Conservation (phyloP, 2,888 invertebrate species). For the Adineta ricciae region DNA sequence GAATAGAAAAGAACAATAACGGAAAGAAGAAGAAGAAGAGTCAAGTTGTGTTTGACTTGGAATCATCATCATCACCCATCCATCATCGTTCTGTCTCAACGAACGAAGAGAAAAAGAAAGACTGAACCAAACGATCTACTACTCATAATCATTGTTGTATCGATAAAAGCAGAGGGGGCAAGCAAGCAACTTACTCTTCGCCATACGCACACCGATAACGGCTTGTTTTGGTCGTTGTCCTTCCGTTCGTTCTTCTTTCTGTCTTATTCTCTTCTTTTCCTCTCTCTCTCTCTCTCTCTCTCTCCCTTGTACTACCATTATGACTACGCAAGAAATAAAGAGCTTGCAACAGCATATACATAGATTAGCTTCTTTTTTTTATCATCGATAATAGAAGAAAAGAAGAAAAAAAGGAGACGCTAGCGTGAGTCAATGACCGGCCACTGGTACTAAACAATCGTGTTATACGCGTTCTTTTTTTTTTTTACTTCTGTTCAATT, state of each 20-base stretch:
- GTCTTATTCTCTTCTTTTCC: not conserved
- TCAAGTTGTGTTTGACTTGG: not conserved
- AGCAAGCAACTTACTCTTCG: not conserved
- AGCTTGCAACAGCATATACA: not conserved
- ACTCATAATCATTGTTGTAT: not conserved
- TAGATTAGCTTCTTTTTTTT: conserved; percentile 8
- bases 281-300: too few species aligned
- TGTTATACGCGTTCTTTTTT: not conserved
- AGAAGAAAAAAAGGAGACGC: not conserved
- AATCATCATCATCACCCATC: not conserved
- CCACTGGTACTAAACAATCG: not conserved
- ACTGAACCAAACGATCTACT: not conserved
- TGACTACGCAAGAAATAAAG: not conserved
- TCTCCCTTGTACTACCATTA: not conserved
- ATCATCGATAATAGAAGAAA: not conserved
- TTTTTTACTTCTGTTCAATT: not conserved
- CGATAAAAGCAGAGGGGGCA: not conserved
- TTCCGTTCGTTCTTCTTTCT: not conserved
- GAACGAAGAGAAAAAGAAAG: not conserved
- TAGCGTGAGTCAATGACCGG: not conserved
- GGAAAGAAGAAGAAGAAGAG: not conserved
- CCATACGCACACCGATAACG: not conserved
- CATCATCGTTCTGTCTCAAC: not conserved
- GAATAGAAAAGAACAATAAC: not conserved
- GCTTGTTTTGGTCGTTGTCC: conserved; percentile 2